phyloP scores from a whole-genome alignment of 30 jellyfish, hydroid and myxozoan genomes.

The Cassiopea andromeda region DNA sequence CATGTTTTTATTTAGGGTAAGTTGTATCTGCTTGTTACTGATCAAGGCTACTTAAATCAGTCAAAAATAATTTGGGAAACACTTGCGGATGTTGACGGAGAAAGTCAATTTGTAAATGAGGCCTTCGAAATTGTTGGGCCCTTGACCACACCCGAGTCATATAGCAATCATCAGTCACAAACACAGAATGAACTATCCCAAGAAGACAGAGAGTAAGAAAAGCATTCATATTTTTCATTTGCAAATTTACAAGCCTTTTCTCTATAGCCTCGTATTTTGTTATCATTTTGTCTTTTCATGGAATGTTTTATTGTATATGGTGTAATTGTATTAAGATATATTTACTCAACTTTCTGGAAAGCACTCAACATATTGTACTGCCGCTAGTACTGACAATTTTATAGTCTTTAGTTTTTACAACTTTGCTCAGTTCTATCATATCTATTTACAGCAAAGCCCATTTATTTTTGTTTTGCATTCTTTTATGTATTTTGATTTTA shows the following conservation, averaged over 20 bases:
- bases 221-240: neutral
- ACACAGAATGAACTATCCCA: constrained; percentile 32
- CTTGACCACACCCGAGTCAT: constrained; percentile 32
- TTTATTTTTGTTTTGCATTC: too few species aligned
- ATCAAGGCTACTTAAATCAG: constrained; percentile 94
- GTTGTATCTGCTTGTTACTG: constrained; percentile 90
- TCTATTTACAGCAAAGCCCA: too few species aligned
- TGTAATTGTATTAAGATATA: neutral
- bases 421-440: too few species aligned
- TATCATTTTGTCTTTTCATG: neutral
- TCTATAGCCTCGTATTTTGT: too few species aligned
- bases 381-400: too few species aligned
- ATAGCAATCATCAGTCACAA: constrained; percentile 20
- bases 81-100: constrained; percentile 96
- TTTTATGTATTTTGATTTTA: too few species aligned
- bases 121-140: constrained; percentile 78
- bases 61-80: constrained; percentile 97
- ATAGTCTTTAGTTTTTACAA: too few species aligned
- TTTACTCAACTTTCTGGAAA: too few species aligned
- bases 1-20: constrained; percentile 69
- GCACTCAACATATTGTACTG: too few species aligned
- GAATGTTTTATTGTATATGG: neutral
- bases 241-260: neutral
- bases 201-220: constrained; percentile 78
- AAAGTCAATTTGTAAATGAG: constrained; percentile 95